Evolutionary conservation across 37 sponge, comb jelly and placozoan species (phyloP), one percentile per base, ranked within the genome.

Genomic region (Tethya wilhelma): DNA sequence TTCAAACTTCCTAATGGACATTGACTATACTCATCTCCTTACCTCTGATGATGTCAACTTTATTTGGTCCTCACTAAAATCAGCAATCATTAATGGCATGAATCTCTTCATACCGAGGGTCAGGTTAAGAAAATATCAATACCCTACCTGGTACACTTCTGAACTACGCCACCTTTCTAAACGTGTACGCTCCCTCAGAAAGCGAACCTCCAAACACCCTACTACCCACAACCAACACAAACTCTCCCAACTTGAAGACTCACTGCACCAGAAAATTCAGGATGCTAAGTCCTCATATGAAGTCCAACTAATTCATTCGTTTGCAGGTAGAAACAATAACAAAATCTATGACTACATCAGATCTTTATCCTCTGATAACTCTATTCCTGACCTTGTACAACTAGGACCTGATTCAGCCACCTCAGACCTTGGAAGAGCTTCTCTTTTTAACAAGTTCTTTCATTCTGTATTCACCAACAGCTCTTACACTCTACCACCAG

Each of bases 131-230:
- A 31, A 5, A 34, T 12, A 46, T 4, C 40, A 57, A 3, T 59
- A 41, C 28, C 74, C 74, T 32, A 46, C 11, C 1, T 73, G 74
- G 74, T 65, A 64, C 49, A 82, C 3, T 41, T 22, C 83, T 23
- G 49, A 26, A 22, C 5, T 73, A 19, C 49, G 39, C 19, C 75
- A 82, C 33, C 12, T 14, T 17, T 2, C 66, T 44, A 72, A 73
- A 2, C 37, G 73, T 19, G 19, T 60, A 1, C 67, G 56, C 44
- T 39, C 84, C 9, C 44, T 62, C 8, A 64, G 70, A 8, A 64
- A 56, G 30, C 55, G 39, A n/a, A 23, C 3, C 38, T 28, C 58
- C 57, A 23, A 19, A 6, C 56, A 4, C 26, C 44, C 57, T 32
- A 66, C 26, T 30, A 8, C 32, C 4, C n/a, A 36, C 2, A 60